These are phyloP conservation scores for Stigmatopora argus DNA, from an alignment of 2,113 vertebrate genomes.

Conservation along the genomic window DNA sequence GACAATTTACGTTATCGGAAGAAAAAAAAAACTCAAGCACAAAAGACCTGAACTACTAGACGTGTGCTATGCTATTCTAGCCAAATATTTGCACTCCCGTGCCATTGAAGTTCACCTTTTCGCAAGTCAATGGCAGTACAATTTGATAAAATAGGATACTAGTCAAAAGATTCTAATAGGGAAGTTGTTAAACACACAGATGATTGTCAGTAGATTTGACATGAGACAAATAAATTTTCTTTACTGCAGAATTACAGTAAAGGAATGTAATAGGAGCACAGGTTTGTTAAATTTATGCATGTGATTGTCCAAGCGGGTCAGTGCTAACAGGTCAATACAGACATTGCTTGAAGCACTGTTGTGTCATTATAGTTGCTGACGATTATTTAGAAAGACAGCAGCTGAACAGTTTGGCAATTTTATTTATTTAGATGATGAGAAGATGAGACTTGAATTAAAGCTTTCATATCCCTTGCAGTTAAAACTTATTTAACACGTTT, in stretches of 20 bases:
- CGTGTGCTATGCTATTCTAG: neutral
- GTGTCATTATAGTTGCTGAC: conserved; percentile 22
- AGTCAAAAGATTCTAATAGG: conserved; percentile 42
- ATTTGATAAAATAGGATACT: conserved; percentile 56
- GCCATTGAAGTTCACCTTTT: conserved; percentile 1
- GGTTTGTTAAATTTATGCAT: conserved; percentile 6
- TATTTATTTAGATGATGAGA: too few species aligned
- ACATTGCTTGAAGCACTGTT: conserved; percentile 25
- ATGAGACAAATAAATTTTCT: neutral
- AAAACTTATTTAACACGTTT: neutral
- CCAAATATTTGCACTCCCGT: neutral
- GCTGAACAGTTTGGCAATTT: conserved; percentile 4
- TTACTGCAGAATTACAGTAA: too few species aligned
- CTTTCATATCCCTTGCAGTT: neutral
- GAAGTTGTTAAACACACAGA: conserved; percentile 12
- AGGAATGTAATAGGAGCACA: neutral
- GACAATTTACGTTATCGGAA: neutral
- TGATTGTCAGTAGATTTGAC: conserved; percentile 5
- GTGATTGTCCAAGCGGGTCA: conserved; percentile 45
- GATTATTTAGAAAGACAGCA: conserved; percentile 27
- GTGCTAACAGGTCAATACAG: conserved; percentile 21
- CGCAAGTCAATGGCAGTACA: conserved; percentile 27
- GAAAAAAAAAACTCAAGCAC: neutral
- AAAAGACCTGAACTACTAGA: neutral
- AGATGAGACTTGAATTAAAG: neutral